Evolutionary conservation across 2,797 vertebrate species (phyloP), one percentile per base, ranked within the genome.

Genomic region (Choloepus didactylus): DNA sequence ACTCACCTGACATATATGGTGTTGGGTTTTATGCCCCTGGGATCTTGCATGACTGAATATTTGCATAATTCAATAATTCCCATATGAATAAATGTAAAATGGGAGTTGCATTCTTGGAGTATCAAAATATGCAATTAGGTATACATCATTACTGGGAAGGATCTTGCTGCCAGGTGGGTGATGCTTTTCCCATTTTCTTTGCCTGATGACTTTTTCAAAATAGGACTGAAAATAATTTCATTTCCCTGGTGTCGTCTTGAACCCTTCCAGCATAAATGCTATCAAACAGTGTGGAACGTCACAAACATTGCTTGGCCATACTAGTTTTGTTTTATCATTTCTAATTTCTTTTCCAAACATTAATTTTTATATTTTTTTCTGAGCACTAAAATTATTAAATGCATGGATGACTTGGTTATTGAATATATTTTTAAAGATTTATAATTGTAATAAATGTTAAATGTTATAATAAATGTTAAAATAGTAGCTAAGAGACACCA

Each of bases 101-200:
- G 21, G 6, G 60, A 5, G 15, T 49, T 72, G 10, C 38, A 46
- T 70, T 70, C 54, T 85, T 41, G 4, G 29, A 23, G 16, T 56
- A 46, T 27, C 44, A 67, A 93, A 80, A 11, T 29, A 14, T 35
- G 31, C 8, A 4, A 6, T 46, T 81, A 51, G 1, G 5, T 14
- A 5, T 1, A 9, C 10, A 6, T 6, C 9, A 10, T 62, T 6
- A 9, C 49, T 1, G 0, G 41, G 29, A 11, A 35, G n/a, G 4
- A 72, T 21, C 27, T 59, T 75, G 69, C n/a, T 25, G 2, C n/a
- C 41, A 76, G 38, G 44, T 49, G 16, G 46, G n/a, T 12, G 5
- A 44, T 12, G 62, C 7, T 67, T 69, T 14, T 19, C 4, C 73
- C 0, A 0, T 56, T 9, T 54, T 60, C 6, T 44, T 62, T 14